phyloP scores from a whole-genome alignment of 2,888 invertebrate genomes.

The Chymomyza caudatula region DNA sequence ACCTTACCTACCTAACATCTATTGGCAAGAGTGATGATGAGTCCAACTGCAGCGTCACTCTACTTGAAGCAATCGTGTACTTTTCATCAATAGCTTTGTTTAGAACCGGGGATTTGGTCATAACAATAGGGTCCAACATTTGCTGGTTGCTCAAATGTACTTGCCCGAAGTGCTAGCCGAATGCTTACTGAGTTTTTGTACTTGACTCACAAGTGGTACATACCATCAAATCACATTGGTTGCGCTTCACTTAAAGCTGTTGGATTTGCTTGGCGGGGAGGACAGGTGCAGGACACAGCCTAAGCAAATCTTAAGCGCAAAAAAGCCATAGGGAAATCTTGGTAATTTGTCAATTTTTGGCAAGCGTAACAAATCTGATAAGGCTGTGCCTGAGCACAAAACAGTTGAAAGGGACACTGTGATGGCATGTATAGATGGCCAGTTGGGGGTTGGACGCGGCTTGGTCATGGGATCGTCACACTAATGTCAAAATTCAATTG shows the following conservation, averaged over 20 bases:
- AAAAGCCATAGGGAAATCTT: conserved; percentile 43
- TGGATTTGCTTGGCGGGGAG: not conserved
- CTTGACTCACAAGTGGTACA: no score
- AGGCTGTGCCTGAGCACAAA: conserved; percentile 11
- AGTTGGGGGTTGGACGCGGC: not conserved
- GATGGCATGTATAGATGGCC: not conserved
- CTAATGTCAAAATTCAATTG: conserved; percentile 68
- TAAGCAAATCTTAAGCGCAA: conserved; percentile 10
- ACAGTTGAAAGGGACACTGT: not conserved
- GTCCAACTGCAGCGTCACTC: no score
- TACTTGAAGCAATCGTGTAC: no score
- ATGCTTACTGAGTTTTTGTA: no score
- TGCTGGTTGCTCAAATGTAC: no score
- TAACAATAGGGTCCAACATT: no score
- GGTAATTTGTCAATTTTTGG: conserved; percentile 51
- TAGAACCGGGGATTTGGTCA: no score
- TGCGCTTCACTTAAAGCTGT: not conserved
- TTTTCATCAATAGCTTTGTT: no score
- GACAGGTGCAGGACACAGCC: not conserved
- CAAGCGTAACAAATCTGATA: conserved; percentile 39
- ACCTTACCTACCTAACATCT: no score
- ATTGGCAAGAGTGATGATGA: no score
- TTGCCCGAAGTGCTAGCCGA: no score
- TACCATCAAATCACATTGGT: not conserved
- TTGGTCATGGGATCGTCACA: conserved; percentile 12